Evolutionary conservation across 2,797 vertebrate species (phyloP).

Genomic region (Rhyacichthys aspro): DNA sequence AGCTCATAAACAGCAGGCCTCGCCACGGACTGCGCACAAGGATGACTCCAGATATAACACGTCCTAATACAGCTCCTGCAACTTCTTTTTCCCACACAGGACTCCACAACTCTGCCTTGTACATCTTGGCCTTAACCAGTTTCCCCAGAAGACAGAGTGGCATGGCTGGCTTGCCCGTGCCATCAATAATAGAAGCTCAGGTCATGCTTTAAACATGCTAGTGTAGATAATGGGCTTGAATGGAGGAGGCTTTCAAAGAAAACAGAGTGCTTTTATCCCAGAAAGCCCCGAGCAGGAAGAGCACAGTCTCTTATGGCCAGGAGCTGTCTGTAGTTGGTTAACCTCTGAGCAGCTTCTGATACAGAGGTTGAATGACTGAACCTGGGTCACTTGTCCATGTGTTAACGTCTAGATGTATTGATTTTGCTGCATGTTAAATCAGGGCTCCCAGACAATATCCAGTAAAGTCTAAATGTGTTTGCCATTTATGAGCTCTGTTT

Average conservation of each 20-base stretch:
- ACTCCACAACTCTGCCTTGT: constrained; percentile 36
- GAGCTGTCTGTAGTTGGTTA: constrained; percentile 13
- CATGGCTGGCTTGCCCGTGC: constrained; percentile 38
- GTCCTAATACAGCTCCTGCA: neutral
- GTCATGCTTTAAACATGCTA: constrained; percentile 57
- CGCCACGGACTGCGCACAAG: constrained; percentile 13
- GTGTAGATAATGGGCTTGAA: constrained; percentile 63
- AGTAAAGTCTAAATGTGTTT: no score
- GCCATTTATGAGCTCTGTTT: no score
- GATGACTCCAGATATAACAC: constrained; percentile 15
- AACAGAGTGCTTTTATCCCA: constrained; percentile 58
- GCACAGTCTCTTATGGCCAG: constrained; percentile 32
- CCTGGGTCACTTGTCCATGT: no score
- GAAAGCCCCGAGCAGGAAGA: constrained; percentile 47
- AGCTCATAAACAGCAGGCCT: constrained; percentile 46
- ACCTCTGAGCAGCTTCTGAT: constrained; percentile 10
- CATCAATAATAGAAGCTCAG: constrained; percentile 73
- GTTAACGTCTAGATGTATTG: no score
- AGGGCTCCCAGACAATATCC: no score
- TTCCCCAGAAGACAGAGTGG: constrained; percentile 42
- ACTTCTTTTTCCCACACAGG: neutral
- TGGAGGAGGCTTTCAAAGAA: constrained; percentile 61
- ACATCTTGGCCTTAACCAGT: constrained; percentile 49
- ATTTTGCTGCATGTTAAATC: no score
- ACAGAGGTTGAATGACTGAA: constrained; percentile 5